Base-by-base conservation (phyloP, 2,888 invertebrate genomes). In the Mythimna impura region DNA sequence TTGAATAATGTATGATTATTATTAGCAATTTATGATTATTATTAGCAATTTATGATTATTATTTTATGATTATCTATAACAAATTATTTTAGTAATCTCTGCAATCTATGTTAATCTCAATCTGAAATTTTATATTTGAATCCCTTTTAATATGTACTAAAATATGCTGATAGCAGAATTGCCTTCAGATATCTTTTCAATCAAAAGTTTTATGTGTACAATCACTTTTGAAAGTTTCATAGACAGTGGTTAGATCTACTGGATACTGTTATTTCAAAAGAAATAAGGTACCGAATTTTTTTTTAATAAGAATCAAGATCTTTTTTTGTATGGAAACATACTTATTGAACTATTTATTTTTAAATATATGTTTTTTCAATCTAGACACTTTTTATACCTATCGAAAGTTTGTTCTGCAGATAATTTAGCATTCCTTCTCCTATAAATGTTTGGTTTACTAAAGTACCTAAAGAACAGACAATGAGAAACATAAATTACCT, bases 381-480 rank as follows among this genome's bases (percentile, higher is more conserved):
- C n/a, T 12, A 22, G 12, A 5, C 5, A 55, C 1, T 25, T 55
- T 30, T 55, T 55, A 0, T 36, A 58, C n/a, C n/a, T 47, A 20
- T 34, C 20, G 4, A 34, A 20, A 34, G 14, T 17, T 47, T 17
- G 12, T 17, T 62, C 30, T 61, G 12, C 17, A 62, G 43, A 58
- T 58, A 34, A 58, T 20, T 34, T 58, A 34, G 34, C 17, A 57
- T 57, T 30, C 30, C 30, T 57, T 14, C 43, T 3, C 14, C 43
- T 43, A 47, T 20, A 47, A 17, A 17, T 47, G 47, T 47, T 12
- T 1, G 20, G 2, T n/a, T 20, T n/a, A 52, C 9, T 25, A 14
- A 55, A 7, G 2, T 25, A 52, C n/a, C 3, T 20, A 50, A 57
- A n/a, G 22, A 69, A 14, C 6, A 76, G 55, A 71, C 47, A 80